Evolutionary conservation across 2,888 invertebrate species (phyloP).

Genomic region (Lysandra bellargus): DNA sequence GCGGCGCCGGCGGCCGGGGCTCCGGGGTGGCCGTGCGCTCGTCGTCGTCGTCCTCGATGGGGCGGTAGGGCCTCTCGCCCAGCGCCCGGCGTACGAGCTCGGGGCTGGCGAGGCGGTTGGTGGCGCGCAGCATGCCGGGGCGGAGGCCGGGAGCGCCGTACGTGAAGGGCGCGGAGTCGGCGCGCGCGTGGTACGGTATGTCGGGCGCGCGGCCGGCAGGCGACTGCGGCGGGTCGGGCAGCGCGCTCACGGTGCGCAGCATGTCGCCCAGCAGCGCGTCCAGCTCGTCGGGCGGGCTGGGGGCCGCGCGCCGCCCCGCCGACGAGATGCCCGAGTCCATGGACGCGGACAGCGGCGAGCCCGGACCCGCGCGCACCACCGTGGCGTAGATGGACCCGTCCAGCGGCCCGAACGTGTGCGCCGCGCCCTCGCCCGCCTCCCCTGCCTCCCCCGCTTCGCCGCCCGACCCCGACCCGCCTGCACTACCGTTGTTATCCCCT

Average conservation of each 20-base stretch:
- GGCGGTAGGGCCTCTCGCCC: constrained; percentile 64
- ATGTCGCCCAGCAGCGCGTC: constrained; percentile 92
- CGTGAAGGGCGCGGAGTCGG: constrained; percentile 93
- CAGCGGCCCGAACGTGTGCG: constrained; percentile 90
- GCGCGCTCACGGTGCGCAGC: constrained; percentile 92
- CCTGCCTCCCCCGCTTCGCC: constrained; percentile 62
- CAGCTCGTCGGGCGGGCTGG: constrained; percentile 83
- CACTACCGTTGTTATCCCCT: constrained; percentile 81
- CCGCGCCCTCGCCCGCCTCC: constrained; percentile 70
- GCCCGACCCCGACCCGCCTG: constrained; percentile 71
- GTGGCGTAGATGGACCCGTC: constrained; percentile 95
- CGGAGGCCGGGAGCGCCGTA: constrained; percentile 86
- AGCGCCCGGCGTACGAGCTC: constrained; percentile 89
- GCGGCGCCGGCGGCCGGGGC: constrained; percentile 56
- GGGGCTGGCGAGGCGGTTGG: constrained; percentile 90
- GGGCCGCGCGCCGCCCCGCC: constrained; percentile 81
- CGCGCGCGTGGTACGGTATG: constrained; percentile 95
- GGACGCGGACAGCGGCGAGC: constrained; percentile 90
- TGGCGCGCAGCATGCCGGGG: constrained; percentile 84
- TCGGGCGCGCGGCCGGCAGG: constrained; percentile 66
- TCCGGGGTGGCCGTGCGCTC: constrained; percentile 66
- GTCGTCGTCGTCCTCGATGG: constrained; percentile 68
- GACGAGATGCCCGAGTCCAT: constrained; percentile 95
- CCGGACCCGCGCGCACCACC: constrained; percentile 76
- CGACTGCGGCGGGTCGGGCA: constrained; percentile 82